A percentile compares a stretch with the other conserved stretches of the same genome.
Conservation (phyloP, 1,140 invertebrate genomes). For the Drosophila teissieri region DNA sequence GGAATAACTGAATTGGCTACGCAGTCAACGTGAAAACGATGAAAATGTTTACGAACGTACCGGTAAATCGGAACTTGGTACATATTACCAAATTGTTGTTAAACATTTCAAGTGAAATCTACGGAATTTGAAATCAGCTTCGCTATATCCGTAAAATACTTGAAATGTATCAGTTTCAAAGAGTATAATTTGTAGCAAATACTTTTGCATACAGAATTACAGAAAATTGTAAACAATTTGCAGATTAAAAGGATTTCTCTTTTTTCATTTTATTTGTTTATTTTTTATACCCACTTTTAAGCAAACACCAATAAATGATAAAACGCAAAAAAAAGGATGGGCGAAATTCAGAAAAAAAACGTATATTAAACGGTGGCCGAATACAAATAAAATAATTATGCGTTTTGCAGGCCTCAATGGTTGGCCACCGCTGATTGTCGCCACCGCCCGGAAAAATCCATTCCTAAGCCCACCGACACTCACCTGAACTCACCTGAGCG, state of each 20-base stretch:
- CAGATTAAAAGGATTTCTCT: background rate
- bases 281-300: background rate
- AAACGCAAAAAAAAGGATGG: background rate
- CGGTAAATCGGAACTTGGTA: background rate
- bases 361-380: constrained; percentile 23
- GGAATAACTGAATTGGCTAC: constrained; percentile 13
- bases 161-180: too few species aligned
- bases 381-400: constrained; percentile 63
- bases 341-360: too few species aligned
- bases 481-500: constrained; percentile 63
- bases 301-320: constrained; percentile 1
- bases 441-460: background rate
- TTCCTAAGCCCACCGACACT: constrained; percentile 17
- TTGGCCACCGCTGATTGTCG: constrained; percentile 12
- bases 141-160: too few species aligned
- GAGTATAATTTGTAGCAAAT: background rate
- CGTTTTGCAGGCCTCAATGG: constrained; percentile 13
- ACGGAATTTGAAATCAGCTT: too few species aligned
- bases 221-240: background rate
- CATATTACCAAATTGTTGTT: too few species aligned
- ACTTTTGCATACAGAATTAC: background rate
- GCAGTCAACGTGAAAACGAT: background rate
- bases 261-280: background rate
- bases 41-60: background rate
- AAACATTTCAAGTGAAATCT: too few species aligned